Evolutionary conservation across 2,113 vertebrate species (phyloP), one percentile per base, ranked within the genome.

Genomic region (Scortum barcoo): DNA sequence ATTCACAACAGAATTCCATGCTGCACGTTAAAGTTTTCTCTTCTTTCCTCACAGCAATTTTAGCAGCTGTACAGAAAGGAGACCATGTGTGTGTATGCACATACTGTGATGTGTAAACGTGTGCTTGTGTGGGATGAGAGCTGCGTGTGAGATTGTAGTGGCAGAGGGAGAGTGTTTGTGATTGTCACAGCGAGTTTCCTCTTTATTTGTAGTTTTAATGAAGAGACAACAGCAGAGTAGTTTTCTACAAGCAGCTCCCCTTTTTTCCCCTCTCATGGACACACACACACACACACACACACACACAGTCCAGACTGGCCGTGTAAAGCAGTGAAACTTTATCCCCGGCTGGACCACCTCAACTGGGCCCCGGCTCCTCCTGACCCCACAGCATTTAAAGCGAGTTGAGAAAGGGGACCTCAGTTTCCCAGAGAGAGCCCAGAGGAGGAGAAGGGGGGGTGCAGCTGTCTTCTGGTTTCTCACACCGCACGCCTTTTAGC

Each of bases 391-490:
- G 84, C 79, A 84, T 92, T 91, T 91, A 89, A 88, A 85, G 84
- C 9, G 12, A 77, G 75, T 75, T 82, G 81, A 83, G 89, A 87
- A 80, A 88, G 83, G 78, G 90, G 90, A 91, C 86, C 90, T 80
- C 33, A 20, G 78, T 84, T 89, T 93, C 90, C 82, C 89, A 91
- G 80, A 80, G 80, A 80, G 86, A 79, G 73, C 80, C 54, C 68
- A 75, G 48, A 80, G 79, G 82, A 85, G 57, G 48, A 78, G 46
- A 44, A 40, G 66, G 68, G 72, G 87, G 81, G 81, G 81, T 44
- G 54, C 93, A 94, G 93, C 92, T 95, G 93, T 94, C 94, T 90
- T 81, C 86, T 92, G 84, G 86, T 88, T 91, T 92, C 89, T 84
- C 87, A 83, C 89, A 84, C 85, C 75, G 36, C 87, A 85, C 63